phyloP scores from a whole-genome alignment of 2,888 invertebrate genomes.

The Nephrocerus scutellatus region DNA sequence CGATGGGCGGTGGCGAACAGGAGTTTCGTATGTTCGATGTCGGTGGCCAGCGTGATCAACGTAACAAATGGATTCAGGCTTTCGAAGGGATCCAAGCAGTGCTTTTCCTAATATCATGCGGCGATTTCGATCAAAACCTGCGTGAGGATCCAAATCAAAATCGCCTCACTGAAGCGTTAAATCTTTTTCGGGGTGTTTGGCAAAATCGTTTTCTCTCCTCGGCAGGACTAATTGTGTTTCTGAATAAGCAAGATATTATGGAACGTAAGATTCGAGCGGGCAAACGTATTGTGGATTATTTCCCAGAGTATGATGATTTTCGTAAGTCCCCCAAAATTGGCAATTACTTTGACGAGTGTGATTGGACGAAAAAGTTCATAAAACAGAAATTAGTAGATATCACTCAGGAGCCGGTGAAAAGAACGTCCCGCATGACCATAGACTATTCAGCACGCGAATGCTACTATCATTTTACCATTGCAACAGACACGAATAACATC shows the following conservation, averaged over 20 bases:
- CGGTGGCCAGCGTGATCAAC: conserved; percentile 73
- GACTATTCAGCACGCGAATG: conserved; percentile 52
- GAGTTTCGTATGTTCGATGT: conserved; percentile 79
- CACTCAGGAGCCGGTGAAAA: conserved; percentile 51
- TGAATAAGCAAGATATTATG: conserved; percentile 75
- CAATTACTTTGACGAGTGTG: conserved; percentile 56
- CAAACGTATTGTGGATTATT: conserved; percentile 56
- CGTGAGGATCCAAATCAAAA: conserved; percentile 66
- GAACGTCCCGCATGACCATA: conserved; percentile 39
- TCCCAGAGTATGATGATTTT: conserved; percentile 59
- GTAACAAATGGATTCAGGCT: conserved; percentile 79
- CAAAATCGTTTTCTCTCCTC: conserved; percentile 62
- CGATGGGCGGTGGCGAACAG: conserved; percentile 63
- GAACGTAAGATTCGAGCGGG: conserved; percentile 64
- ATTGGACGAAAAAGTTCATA: conserved; percentile 60
- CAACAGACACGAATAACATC: conserved; percentile 69
- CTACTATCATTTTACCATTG: conserved; percentile 68
- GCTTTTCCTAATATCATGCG: conserved; percentile 71
- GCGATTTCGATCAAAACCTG: conserved; percentile 70
- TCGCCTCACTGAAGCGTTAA: conserved; percentile 63
- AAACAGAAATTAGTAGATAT: conserved; percentile 58
- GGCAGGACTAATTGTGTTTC: conserved; percentile 71
- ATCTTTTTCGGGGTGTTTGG: conserved; percentile 70
- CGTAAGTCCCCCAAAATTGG: conserved; percentile 46
- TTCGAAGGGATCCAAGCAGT: conserved; percentile 78